Percentiles rank a stretch among this genome's conserved stretches.
Evolutionary conservation across 2,113 vertebrate genomes (phyloP).

Genomic region (Oryzias celebensis): DNA sequence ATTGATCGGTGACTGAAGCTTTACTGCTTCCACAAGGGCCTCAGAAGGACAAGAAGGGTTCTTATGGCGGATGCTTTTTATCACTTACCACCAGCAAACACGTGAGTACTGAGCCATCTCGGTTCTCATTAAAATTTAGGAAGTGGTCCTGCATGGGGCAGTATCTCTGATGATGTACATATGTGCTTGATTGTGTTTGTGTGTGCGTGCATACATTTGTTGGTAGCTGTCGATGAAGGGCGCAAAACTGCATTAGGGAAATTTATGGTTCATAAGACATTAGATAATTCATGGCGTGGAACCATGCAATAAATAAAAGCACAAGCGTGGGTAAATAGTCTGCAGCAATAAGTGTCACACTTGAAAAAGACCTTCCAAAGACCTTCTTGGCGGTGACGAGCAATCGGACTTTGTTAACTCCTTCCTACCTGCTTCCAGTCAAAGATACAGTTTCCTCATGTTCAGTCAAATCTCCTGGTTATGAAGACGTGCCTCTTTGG

Average conservation of each 20-base stretch:
- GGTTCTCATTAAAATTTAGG: slow-evolving; percentile 47
- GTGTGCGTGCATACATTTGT: slow-evolving; percentile 38
- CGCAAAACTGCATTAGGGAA: slow-evolving; percentile 73
- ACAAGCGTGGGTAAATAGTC: slow-evolving; percentile 71
- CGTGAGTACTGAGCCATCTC: slow-evolving; percentile 43
- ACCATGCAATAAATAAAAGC: slow-evolving; percentile 75
- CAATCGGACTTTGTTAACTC: slow-evolving; percentile 59
- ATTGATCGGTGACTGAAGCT: slow-evolving; percentile 67
- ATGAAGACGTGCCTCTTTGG: slow-evolving; percentile 13
- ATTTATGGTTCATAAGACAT: slow-evolving; percentile 79
- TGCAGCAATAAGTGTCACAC: slow-evolving; percentile 65
- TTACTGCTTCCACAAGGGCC: slow-evolving; percentile 57
- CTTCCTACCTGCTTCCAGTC: slow-evolving; percentile 50
- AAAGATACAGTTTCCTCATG: slow-evolving; percentile 48
- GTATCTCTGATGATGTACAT: slow-evolving; percentile 46
- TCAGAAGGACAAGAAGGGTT: slow-evolving; percentile 57
- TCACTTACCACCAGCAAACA: slow-evolving; percentile 43
- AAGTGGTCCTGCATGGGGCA: slow-evolving; percentile 47
- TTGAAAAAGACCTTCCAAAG: slow-evolving; percentile 72
- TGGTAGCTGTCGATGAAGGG: slow-evolving; percentile 58
- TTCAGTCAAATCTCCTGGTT: slow-evolving; percentile 17
- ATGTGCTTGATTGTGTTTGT: slow-evolving; percentile 19
- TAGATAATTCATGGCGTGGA: slow-evolving; percentile 76
- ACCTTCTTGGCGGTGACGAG: slow-evolving; percentile 72
- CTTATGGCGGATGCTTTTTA: slow-evolving; percentile 44